These are phyloP conservation scores for Drosophila nigrodunni DNA, from an alignment of 1,140 invertebrate genomes.

Conservation along the genomic window DNA sequence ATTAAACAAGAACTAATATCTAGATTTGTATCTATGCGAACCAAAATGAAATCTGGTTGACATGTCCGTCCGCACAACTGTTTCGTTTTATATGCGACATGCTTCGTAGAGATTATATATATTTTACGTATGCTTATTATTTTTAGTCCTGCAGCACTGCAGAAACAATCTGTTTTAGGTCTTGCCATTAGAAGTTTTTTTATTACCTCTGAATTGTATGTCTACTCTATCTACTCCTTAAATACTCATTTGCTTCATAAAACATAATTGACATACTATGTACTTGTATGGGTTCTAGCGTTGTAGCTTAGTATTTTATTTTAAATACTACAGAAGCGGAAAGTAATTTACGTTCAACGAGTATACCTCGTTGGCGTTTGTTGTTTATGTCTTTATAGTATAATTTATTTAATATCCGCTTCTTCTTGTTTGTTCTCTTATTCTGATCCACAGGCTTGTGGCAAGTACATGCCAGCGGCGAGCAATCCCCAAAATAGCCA, in stretches of 20 bases:
- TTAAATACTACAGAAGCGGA: not conserved
- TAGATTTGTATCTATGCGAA: not conserved
- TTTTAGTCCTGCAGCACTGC: not conserved
- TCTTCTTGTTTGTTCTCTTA: constrained; percentile 31
- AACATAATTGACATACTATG: not conserved
- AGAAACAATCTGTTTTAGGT: not conserved
- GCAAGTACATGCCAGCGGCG: constrained; percentile 92
- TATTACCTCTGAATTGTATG: not conserved
- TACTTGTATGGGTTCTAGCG: not conserved
- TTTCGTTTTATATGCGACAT: not conserved
- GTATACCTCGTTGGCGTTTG: constrained; percentile 6
- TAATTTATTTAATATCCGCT: constrained; percentile 2
- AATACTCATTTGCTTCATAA: not conserved
- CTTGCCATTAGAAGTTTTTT: not conserved
- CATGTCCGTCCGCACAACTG: not conserved
- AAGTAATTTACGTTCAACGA: not conserved
- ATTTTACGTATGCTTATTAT: too few species aligned
- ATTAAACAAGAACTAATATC: not conserved
- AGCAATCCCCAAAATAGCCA: constrained; percentile 90
- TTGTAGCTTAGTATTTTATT: not conserved
- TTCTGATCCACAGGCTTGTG: constrained; percentile 87
- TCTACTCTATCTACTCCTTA: not conserved
- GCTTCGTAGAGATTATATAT: too few species aligned
- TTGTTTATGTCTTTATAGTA: constrained; percentile 19
- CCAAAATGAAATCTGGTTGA: not conserved